Conservation (phyloP, 2,113 vertebrate genomes). For the Ameiurus melas region DNA sequence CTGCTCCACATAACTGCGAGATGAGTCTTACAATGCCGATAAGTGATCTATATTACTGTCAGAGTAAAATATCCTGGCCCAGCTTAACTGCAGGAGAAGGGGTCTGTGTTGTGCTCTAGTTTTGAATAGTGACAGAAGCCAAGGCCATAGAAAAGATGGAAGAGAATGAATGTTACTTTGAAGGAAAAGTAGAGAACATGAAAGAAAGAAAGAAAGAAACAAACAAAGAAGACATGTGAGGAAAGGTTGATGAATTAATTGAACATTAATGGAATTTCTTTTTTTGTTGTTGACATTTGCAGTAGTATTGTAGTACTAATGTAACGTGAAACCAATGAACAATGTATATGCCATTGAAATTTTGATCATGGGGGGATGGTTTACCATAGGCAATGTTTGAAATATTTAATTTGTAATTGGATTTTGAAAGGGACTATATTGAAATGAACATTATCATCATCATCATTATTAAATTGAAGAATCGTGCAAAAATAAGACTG, state of each 20-base stretch:
- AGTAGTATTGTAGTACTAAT: background rate
- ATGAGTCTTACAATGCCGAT: slow-evolving; percentile 26
- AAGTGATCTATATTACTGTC: slow-evolving; percentile 33
- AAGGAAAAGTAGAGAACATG: background rate
- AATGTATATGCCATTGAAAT: too few species aligned
- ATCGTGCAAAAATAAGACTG: too few species aligned
- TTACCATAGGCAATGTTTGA: too few species aligned
- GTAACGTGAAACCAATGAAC: background rate
- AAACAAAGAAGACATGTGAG: background rate
- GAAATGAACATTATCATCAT: background rate
- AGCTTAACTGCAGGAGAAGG: slow-evolving; percentile 19
- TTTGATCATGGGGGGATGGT: too few species aligned
- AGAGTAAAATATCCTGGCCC: slow-evolving; percentile 10
- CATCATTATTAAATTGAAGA: background rate
- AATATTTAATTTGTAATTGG: background rate
- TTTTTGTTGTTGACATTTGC: background rate
- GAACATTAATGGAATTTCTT: background rate
- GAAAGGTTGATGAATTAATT: background rate
- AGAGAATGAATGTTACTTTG: background rate
- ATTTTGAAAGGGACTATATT: background rate
- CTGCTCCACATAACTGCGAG: background rate
- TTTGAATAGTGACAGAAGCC: background rate
- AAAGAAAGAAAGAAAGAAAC: background rate
- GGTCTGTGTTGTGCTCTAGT: slow-evolving; percentile 1
- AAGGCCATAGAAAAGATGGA: slow-evolving; percentile 25